Percentiles rank a stretch among this genome's conserved stretches.
Conservation (phyloP, 2,797 vertebrate genomes). For the Scolopax bukidnonensis region DNA sequence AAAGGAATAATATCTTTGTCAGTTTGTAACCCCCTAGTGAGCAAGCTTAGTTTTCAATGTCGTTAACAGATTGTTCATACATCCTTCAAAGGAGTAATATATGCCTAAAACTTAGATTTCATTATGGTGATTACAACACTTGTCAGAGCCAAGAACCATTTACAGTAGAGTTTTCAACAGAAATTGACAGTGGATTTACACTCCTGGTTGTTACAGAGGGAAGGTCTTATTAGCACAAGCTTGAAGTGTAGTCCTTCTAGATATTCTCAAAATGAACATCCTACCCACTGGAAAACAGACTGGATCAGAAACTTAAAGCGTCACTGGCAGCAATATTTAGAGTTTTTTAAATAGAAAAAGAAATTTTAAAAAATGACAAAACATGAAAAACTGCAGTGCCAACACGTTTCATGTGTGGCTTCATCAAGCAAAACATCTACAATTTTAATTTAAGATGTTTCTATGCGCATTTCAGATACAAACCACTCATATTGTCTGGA, state of each 20-base stretch:
- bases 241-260: not conserved
- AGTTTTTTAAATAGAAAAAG: fast-evolving
- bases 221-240: not conserved
- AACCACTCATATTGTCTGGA: not conserved
- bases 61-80: not conserved
- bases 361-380: not conserved
- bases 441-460: not conserved
- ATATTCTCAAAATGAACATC: not conserved
- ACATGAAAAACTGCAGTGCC: not conserved
- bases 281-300: not conserved
- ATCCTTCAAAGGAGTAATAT: not conserved
- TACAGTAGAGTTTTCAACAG: not conserved
- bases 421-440: not conserved
- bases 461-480: not conserved
- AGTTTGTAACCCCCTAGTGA: not conserved
- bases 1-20: not conserved
- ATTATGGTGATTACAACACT: not conserved
- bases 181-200: not conserved
- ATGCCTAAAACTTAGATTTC: not conserved
- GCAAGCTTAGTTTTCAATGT: not conserved
- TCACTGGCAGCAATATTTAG: not conserved
- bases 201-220: not conserved
- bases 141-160: not conserved
- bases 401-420: not conserved
- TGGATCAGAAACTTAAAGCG: not conserved